Conservation (phyloP, 2,888 invertebrate species). For the Diarsia dahlii region DNA sequence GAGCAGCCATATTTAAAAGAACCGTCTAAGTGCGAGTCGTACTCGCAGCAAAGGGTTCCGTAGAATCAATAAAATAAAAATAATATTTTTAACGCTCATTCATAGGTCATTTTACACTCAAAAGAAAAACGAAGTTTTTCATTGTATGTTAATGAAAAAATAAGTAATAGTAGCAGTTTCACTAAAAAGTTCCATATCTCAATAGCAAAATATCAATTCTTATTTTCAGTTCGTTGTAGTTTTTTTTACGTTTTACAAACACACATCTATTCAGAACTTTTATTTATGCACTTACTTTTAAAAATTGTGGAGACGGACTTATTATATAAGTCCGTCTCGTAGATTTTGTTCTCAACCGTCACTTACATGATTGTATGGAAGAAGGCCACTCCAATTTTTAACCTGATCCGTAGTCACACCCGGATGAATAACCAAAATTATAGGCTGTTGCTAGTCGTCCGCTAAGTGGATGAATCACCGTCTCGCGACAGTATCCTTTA, state of each 20-base stretch:
- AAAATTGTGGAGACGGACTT: not conserved
- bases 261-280: not conserved
- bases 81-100: not conserved
- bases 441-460: too few species aligned
- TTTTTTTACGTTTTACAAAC: not conserved
- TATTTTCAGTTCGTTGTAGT: not conserved
- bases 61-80: not conserved
- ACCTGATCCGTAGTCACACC: too few species aligned
- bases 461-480: too few species aligned
- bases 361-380: too few species aligned
- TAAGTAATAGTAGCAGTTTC: not conserved
- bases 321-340: too few species aligned
- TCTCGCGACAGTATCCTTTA: too few species aligned
- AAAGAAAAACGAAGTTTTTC: not conserved
- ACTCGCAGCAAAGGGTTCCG: not conserved
- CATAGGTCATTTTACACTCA: not conserved
- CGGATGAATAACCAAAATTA: too few species aligned
- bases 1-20: conserved; percentile 48
- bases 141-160: not conserved
- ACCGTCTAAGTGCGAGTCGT: not conserved
- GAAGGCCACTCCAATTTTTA: too few species aligned
- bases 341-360: not conserved
- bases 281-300: not conserved
- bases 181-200: not conserved
- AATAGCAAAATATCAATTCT: not conserved